These are phyloP conservation scores for Eufriesea mexicana DNA, from an alignment of 1,140 invertebrate species.

Conservation along the genomic window DNA sequence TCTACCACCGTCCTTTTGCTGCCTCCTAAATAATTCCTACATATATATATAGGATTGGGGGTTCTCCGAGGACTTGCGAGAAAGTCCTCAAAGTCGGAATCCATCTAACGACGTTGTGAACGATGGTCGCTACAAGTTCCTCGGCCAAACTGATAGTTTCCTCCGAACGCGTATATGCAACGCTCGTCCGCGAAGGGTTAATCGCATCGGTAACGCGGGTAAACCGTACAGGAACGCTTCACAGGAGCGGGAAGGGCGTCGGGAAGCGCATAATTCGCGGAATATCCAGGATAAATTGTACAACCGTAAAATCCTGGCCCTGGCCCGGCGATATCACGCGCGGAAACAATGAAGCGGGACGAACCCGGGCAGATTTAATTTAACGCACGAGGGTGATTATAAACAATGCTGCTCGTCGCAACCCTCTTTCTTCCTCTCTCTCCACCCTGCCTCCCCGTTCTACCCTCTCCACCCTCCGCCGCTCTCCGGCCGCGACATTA, in stretches of 20 bases:
- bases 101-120: too few relatives aligned
- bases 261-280: constrained; percentile 52
- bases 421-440: background rate
- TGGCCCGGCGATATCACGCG: constrained; percentile 41
- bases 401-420: constrained; percentile 57
- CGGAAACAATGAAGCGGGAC: constrained; percentile 45
- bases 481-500: constrained; percentile 7
- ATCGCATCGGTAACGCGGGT: constrained; percentile 35
- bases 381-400: constrained; percentile 55
- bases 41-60: too few relatives aligned
- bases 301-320: constrained; percentile 55
- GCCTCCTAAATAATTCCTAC: too few relatives aligned
- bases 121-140: too few relatives aligned
- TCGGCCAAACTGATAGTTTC: too few relatives aligned
- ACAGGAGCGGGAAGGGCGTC: background rate
- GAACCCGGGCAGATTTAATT: constrained; percentile 48
- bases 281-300: constrained; percentile 60
- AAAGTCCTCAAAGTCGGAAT: too few relatives aligned
- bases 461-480: background rate
- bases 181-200: too few relatives aligned
- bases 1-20: too few relatives aligned
- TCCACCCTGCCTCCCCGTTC: background rate
- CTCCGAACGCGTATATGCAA: too few relatives aligned
- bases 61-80: too few relatives aligned
- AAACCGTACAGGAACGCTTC: background rate